Conservation (phyloP, 2,888 invertebrate genomes). For the Podotricha telesiphe region DNA sequence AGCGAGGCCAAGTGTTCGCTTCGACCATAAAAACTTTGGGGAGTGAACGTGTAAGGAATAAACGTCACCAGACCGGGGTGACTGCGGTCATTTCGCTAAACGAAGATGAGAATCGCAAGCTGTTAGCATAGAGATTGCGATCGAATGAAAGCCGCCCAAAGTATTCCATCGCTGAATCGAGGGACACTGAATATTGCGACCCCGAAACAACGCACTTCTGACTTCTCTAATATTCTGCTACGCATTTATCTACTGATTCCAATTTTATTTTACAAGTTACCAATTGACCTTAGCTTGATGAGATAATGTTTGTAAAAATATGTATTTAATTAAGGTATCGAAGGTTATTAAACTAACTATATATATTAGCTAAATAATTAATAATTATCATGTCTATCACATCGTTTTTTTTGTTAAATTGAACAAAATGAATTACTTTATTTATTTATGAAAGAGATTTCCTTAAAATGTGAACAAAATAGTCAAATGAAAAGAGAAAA, state of each 20-base stretch:
- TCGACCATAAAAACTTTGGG: slow-evolving; percentile 79
- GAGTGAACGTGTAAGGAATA: slow-evolving; percentile 82
- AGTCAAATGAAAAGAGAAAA: slow-evolving; percentile 58
- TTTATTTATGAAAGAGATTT: slow-evolving; percentile 22
- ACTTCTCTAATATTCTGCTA: slow-evolving; percentile 71
- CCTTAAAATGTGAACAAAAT: slow-evolving; percentile 57
- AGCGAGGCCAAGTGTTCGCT: slow-evolving; percentile 66
- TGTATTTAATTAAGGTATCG: background rate
- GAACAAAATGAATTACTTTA: background rate
- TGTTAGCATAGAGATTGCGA: slow-evolving; percentile 84
- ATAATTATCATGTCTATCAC: background rate
- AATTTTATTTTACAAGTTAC: slow-evolving; percentile 58
- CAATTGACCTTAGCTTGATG: background rate
- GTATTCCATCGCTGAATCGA: slow-evolving; percentile 80
- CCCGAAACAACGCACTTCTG: slow-evolving; percentile 71
- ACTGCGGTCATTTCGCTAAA: slow-evolving; percentile 84
- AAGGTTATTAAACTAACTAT: slow-evolving; percentile 20
- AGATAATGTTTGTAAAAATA: background rate
- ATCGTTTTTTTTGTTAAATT: background rate
- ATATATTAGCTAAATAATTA: background rate
- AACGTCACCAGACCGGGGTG: slow-evolving; percentile 77
- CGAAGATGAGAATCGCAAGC: slow-evolving; percentile 84
- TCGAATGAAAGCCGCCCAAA: slow-evolving; percentile 79
- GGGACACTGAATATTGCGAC: slow-evolving; percentile 78
- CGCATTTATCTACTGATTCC: slow-evolving; percentile 70